phyloP scores from a whole-genome alignment of 2,113 vertebrate species.

The Clupea harengus region DNA sequence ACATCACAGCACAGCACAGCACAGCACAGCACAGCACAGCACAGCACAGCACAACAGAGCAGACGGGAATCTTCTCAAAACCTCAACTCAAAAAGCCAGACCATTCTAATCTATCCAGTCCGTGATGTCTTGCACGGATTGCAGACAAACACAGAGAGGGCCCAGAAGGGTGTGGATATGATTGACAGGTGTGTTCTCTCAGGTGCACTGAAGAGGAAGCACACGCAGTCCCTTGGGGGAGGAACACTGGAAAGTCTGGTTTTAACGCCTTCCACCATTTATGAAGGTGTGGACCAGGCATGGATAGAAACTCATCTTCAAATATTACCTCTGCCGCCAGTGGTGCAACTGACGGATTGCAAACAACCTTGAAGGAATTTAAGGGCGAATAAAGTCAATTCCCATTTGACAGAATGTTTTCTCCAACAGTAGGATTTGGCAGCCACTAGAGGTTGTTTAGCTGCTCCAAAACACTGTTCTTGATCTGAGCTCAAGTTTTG shows the following conservation, averaged over 20 bases:
- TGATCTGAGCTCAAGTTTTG: neutral
- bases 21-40: neutral
- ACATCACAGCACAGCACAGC: neutral
- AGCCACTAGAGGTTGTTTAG: neutral
- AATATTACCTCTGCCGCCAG: neutral
- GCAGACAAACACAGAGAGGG: slow-evolving; percentile 9
- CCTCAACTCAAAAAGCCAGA: neutral
- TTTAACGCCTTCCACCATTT: neutral
- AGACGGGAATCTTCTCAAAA: neutral
- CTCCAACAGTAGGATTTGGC: neutral
- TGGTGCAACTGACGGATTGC: neutral
- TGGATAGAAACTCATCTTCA: neutral
- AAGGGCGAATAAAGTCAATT: neutral
- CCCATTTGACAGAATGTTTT: neutral
- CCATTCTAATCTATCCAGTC: neutral
- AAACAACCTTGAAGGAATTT: neutral
- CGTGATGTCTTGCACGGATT: neutral
- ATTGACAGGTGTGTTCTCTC: slow-evolving; percentile 15
- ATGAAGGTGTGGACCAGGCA: neutral
- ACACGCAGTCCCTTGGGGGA: neutral
- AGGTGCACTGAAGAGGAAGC: slow-evolving; percentile 13
- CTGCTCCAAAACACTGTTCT: neutral
- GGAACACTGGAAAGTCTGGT: slow-evolving; percentile 34
- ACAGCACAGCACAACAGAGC: neutral
- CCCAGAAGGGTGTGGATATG: neutral